Base-by-base conservation (phyloP, 2,888 invertebrate genomes). In the Xestoiulus laeticollis region DNA sequence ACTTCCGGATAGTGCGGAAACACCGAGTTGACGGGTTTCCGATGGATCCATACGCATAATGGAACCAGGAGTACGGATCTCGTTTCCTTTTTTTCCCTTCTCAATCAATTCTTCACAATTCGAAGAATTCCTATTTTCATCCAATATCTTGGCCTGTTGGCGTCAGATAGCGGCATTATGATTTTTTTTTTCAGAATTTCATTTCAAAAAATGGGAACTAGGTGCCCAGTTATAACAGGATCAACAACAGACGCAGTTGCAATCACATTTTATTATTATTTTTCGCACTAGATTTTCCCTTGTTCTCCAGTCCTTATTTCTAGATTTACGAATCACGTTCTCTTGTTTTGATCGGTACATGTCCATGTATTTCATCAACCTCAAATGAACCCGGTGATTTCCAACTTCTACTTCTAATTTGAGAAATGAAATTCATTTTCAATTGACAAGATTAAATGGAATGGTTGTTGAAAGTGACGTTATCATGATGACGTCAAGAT, bases 11-110 rank as follows among this genome's bases (percentile, higher is more conserved):
- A 43, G 43, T 43, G 43, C 38, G 85, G 85, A 85, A 85, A 85
- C 44, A 43, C 85, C 85, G 44, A 85, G 85, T 85, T 44, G 85
- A 85, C 43, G 85, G 33, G 38, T 85, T 85, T 85, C 44, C 85
- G 85, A 43, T 44, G 85, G 85, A 85, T 85, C 85, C 22, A 85
- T 43, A 19, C 44, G 43, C 38, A 85, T 30, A 78, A 78, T 78
- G 30, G 78, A 78, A 16, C 30, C 30, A 26, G 78, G 30, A 78
- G 78, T 78, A 30, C 78, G 78, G 78, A 78, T 78, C 78, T 78
- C 78, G 78, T 78, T 78, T 32, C 78, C 30, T 78, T 78, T 59
- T 78, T 78, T 78, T 30, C 16, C 78, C 78, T 78, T 78, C 30
- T 78, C 78, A 78, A 78, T 78, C 78, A 78, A 78, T 78, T 78